phyloP scores from a whole-genome alignment of 1,140 invertebrate species.

The Hypothenemus hampei region DNA sequence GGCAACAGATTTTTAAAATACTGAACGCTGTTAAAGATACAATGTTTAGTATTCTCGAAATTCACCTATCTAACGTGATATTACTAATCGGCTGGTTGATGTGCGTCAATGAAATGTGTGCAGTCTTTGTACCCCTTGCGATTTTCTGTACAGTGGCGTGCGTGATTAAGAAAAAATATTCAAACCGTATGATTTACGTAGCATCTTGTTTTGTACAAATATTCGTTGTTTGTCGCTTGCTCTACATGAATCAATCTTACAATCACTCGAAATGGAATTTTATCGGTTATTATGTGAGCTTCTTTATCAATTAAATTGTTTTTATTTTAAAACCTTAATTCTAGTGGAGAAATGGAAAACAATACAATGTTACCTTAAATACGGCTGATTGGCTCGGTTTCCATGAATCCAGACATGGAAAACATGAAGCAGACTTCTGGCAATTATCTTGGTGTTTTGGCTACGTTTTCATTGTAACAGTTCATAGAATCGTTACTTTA shows the following conservation, averaged over 20 bases:
- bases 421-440: not conserved
- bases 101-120: conserved; percentile 11
- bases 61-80: conserved; percentile 5
- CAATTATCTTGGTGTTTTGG: conserved; percentile 3
- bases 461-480: not conserved
- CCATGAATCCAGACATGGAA: not conserved
- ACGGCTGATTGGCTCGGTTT: conserved; percentile 12
- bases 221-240: not conserved
- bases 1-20: not conserved
- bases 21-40: not conserved
- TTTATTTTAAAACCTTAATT: not conserved
- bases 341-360: conserved; percentile 8
- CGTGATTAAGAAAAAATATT: not conserved
- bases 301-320: conserved; percentile 1
- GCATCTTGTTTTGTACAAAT: conserved; percentile 1
- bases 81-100: conserved; percentile 10
- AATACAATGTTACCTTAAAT: conserved; percentile 9
- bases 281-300: conserved; percentile 13
- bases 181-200: not conserved
- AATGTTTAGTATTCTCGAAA: not conserved
- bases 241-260: conserved; percentile 1
- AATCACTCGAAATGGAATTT: conserved; percentile 2
- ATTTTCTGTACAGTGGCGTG: conserved; percentile 1
- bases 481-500: not conserved
- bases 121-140: conserved; percentile 1